Percentiles rank a stretch among this genome's conserved stretches.
Evolutionary conservation across 2,797 vertebrate genomes (phyloP).

Genomic region (Enteromius radiatus): DNA sequence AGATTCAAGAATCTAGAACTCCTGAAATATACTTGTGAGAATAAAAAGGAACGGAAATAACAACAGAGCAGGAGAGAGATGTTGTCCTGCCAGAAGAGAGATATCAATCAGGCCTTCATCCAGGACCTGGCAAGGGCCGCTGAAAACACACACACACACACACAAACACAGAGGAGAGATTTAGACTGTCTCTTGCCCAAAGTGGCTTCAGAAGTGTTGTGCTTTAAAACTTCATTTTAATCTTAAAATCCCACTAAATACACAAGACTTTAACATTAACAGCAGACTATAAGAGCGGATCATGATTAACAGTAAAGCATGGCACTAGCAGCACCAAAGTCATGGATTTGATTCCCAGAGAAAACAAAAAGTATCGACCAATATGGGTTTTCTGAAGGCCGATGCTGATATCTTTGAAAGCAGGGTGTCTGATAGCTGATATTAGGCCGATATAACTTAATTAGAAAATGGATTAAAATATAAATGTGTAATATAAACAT

Average conservation of each 20-base stretch:
- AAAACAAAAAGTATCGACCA: neutral
- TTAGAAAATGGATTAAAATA: too few relatives aligned
- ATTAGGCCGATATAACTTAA: too few relatives aligned
- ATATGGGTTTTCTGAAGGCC: too few relatives aligned
- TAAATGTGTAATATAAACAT: too few relatives aligned
- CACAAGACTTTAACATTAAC: neutral
- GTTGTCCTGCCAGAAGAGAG: slow-evolving; percentile 24
- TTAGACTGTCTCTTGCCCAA: neutral
- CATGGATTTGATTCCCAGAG: neutral
- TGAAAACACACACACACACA: slow-evolving; percentile 19
- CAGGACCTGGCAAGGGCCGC: slow-evolving; percentile 32
- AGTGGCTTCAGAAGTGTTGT: neutral
- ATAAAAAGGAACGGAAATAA: slow-evolving; percentile 35
- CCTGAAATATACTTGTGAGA: slow-evolving; percentile 24
- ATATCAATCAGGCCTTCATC: slow-evolving; percentile 42
- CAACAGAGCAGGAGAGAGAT: slow-evolving; percentile 38
- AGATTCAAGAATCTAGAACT: slow-evolving; percentile 19
- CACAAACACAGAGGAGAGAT: neutral
- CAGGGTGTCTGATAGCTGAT: too few relatives aligned
- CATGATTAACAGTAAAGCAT: neutral
- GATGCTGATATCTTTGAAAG: too few relatives aligned
- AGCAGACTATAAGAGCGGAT: neutral
- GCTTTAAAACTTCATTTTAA: neutral
- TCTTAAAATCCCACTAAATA: neutral
- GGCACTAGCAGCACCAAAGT: neutral